Base-by-base conservation (phyloP, 2,797 vertebrate species). In the Enteromius afrohamiltoni region DNA sequence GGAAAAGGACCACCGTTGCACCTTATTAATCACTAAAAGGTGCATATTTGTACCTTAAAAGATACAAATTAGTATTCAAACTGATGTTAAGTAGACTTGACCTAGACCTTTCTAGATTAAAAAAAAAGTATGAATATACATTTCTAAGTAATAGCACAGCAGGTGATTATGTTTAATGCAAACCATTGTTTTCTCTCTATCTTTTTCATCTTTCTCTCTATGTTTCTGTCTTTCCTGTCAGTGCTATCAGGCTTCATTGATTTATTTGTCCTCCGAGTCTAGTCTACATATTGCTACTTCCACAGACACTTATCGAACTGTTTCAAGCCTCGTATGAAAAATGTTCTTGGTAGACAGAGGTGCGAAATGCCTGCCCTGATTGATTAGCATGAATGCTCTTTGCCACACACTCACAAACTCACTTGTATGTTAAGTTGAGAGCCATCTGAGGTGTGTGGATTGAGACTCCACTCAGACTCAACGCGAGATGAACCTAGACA, bases 281-380 rank as follows among this genome's bases (percentile, higher is more conserved):
- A 42, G 68, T 85, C 80, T 64, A 84, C 84, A 53, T 84, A 23
- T 68, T 84, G 64, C 75, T 14, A 79, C 64, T 86, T 87, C 70
- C 71, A 71, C 84, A 83, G 58, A 23, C 53, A 68, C 58, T 86
- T 55, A 65, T 19, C 79, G 79, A 85, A 53, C 86, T 71, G 76
- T 77, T 84, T 84, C 73, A 79, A 89, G 83, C 55, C 60, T 67
- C 42, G 68, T 82, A 84, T 88, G 31, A 84, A 86, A 91, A 90
- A 58, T 81, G 65, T 23, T 82, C 73, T 69, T 4, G 4, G 45
- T 70, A 82, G 80, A 78, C 77, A 71, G 79, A 85, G 67, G 68
- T 58, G 29, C 8, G 17, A 65, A 74, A 82, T 85, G 53, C 23
- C 65, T 77, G 31, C 40, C 42, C 16, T 37, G 85, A 83, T 75